Conservation (phyloP, 2,888 invertebrate genomes). For the Steinernema scapterisci region DNA sequence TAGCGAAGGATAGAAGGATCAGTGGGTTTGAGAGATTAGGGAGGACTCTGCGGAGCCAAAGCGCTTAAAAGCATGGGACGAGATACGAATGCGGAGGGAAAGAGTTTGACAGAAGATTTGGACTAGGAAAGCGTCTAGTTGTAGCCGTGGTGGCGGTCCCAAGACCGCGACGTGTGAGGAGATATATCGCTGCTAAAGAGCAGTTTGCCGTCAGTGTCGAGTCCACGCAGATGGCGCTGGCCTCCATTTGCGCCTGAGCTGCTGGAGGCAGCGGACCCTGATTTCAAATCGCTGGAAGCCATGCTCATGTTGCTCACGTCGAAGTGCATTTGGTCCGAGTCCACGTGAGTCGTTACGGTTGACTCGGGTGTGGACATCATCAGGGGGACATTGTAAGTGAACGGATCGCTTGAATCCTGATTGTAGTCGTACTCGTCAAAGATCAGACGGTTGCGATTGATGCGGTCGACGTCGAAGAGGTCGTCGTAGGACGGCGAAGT, state of each 20-base stretch:
- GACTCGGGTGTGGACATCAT: conserved; percentile 54
- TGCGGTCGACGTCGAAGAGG: conserved; percentile 50
- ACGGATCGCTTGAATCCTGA: conserved; percentile 31
- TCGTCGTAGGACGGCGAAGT: conserved; percentile 60
- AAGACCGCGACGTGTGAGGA: neutral
- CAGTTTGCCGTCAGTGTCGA: conserved; percentile 15
- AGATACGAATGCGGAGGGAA: neutral
- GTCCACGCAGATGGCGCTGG: conserved; percentile 1
- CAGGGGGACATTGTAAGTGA: conserved; percentile 50
- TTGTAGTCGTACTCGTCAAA: conserved; percentile 34
- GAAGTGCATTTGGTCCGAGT: conserved; percentile 35
- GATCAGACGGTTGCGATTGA: conserved; percentile 34
- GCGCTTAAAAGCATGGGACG: conserved; percentile 24
- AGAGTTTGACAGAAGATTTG: neutral
- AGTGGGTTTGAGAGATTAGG: neutral
- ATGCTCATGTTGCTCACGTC: conserved; percentile 34
- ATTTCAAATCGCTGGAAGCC: neutral
- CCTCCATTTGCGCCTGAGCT: neutral
- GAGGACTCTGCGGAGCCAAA: neutral
- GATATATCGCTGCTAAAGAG: conserved; percentile 8
- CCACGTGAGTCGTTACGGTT: conserved; percentile 52
- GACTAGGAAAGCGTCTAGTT: neutral
- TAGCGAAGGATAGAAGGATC: conserved; percentile 27
- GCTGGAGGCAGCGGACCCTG: neutral
- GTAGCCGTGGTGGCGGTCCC: conserved; percentile 5